A percentile compares a stretch with the other conserved stretches of the same genome.
Evolutionary conservation across 2,888 invertebrate species (phyloP).

Genomic region (Lutraria lutraria): DNA sequence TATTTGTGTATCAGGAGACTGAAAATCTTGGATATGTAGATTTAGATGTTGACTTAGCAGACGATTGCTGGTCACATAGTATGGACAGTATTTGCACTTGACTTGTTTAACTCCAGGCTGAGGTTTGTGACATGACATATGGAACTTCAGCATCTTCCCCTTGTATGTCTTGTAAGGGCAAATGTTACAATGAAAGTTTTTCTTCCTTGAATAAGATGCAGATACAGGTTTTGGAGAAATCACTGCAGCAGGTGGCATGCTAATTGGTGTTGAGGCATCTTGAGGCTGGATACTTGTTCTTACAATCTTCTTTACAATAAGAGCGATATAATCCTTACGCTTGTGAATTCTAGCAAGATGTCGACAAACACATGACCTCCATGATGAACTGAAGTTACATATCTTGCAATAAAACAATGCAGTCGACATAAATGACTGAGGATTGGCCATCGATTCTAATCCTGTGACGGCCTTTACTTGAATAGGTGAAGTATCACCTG

Average conservation of each 20-base stretch:
- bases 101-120: slow-evolving; percentile 90
- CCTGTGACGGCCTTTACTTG: slow-evolving; percentile 34
- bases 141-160: slow-evolving; percentile 83
- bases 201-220: slow-evolving; percentile 43
- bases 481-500: not conserved
- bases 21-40: slow-evolving; percentile 87
- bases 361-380: slow-evolving; percentile 75
- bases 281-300: slow-evolving; percentile 33
- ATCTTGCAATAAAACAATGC: slow-evolving; percentile 76
- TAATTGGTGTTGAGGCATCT: not conserved
- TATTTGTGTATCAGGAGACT: slow-evolving; percentile 31
- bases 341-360: slow-evolving; percentile 80
- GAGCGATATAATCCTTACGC: slow-evolving; percentile 72
- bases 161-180: slow-evolving; percentile 90
- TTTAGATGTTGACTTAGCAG: slow-evolving; percentile 90
- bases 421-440: slow-evolving; percentile 44
- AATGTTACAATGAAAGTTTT: slow-evolving; percentile 89
- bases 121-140: slow-evolving; percentile 91
- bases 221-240: slow-evolving; percentile 5
- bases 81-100: slow-evolving; percentile 94
- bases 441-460: slow-evolving; percentile 43
- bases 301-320: slow-evolving; percentile 57
- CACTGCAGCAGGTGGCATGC: not conserved
- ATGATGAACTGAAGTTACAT: slow-evolving; percentile 77
- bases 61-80: slow-evolving; percentile 89